These are phyloP conservation scores for Pterocles burchelli DNA, from an alignment of 2,113 vertebrate species.

Conservation along the genomic window DNA sequence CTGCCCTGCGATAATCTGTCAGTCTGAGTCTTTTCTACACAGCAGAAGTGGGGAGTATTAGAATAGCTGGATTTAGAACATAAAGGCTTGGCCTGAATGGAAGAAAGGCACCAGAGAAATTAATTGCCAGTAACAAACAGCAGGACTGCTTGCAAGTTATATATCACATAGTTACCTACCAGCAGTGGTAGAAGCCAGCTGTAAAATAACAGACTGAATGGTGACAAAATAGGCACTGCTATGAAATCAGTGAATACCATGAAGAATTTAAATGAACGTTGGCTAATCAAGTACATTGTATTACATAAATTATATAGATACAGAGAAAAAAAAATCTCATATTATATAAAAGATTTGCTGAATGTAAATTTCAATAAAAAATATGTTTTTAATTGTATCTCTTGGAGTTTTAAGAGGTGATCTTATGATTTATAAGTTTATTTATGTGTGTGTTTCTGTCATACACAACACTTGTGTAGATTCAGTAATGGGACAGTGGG, in stretches of 20 bases:
- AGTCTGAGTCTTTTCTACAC: slow-evolving; percentile 88
- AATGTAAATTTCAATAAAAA: neutral
- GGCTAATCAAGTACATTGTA: slow-evolving; percentile 4
- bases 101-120: slow-evolving; percentile 98
- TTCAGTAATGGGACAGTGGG: neutral
- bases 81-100: slow-evolving; percentile 96
- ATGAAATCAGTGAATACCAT: slow-evolving; percentile 9
- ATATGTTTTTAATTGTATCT: neutral
- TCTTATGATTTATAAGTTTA: neutral
- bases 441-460: neutral
- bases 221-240: slow-evolving; percentile 63
- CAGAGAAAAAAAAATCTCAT: neutral
- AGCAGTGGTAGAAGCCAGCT: slow-evolving; percentile 79
- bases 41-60: slow-evolving; percentile 90
- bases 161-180: slow-evolving; percentile 93
- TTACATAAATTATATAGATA: neutral
- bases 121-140: slow-evolving; percentile 99
- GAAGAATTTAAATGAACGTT: slow-evolving; percentile 27
- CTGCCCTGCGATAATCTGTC: slow-evolving; percentile 99
- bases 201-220: slow-evolving; percentile 61
- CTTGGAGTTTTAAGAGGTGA: neutral
- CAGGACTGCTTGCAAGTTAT: slow-evolving; percentile 97
- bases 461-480: neutral
- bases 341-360: neutral
- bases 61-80: slow-evolving; percentile 99